These are phyloP conservation scores for Prunella strophiata DNA, from an alignment of 2,797 vertebrate species.

Conservation along the genomic window DNA sequence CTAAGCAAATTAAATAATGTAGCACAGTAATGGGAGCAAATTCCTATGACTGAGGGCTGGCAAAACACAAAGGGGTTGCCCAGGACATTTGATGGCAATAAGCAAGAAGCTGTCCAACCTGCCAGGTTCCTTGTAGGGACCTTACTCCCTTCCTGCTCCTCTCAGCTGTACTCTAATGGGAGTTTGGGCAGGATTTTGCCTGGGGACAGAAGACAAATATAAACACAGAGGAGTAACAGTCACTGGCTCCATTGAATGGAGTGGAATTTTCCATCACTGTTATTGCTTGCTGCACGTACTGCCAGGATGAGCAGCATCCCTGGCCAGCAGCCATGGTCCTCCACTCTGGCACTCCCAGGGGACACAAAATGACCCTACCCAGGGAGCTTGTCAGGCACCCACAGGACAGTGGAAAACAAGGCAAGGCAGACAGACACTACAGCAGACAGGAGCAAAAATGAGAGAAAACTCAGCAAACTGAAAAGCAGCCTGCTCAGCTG, in stretches of 20 bases:
- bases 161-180: background rate
- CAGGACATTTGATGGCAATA: background rate
- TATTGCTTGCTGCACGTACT: background rate
- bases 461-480: background rate
- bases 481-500: background rate
- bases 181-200: background rate
- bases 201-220: background rate
- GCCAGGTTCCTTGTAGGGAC: background rate
- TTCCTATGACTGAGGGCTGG: background rate
- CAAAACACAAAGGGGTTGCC: background rate
- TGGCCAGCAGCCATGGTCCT: background rate
- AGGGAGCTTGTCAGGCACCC: background rate
- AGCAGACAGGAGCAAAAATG: background rate
- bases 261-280: constrained; percentile 33
- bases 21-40: background rate
- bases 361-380: background rate
- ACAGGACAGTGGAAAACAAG: background rate
- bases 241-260: background rate
- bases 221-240: background rate
- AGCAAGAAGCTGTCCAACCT: background rate
- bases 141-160: background rate
- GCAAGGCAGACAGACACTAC: background rate
- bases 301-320: rapidly evolving
- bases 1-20: background rate
- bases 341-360: background rate